These are phyloP conservation scores for Apamea crenata DNA, from an alignment of 2,888 invertebrate species.

Conservation along the genomic window DNA sequence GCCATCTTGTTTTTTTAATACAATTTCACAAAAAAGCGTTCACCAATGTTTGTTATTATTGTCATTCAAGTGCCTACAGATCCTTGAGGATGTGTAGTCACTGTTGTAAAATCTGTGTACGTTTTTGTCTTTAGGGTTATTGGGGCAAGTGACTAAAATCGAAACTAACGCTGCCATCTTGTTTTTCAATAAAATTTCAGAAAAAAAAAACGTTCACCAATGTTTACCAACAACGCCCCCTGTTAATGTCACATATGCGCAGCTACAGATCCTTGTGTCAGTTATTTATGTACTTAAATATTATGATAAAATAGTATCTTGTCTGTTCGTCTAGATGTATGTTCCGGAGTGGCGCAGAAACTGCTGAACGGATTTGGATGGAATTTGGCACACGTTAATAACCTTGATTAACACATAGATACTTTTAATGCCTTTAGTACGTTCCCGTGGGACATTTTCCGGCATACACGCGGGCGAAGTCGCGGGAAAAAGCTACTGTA, in stretches of 20 bases:
- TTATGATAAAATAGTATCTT: neutral
- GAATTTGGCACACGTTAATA: neutral
- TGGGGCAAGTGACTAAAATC: too few species aligned
- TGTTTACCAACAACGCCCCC: too few species aligned
- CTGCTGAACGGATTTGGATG: neutral
- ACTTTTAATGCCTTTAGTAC: too few species aligned
- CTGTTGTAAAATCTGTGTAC: too few species aligned
- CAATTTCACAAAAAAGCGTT: neutral
- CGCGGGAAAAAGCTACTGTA: neutral
- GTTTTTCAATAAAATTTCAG: too few species aligned
- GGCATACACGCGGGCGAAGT: neutral
- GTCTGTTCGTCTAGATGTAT: neutral
- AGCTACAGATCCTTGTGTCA: neutral
- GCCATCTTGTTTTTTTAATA: neutral
- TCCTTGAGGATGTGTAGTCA: too few species aligned
- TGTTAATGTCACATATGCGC: too few species aligned
- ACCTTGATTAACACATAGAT: too few species aligned
- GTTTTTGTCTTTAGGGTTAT: too few species aligned
- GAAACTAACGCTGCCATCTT: too few species aligned
- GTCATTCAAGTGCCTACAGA: neutral
- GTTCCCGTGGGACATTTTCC: too few species aligned
- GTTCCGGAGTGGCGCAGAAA: neutral
- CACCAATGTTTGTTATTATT: neutral
- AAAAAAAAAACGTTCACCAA: too few species aligned
- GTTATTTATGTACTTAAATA: neutral